These are phyloP conservation scores for Hydrochoerus hydrochaeris DNA, from an alignment of 2,113 vertebrate species.

Conservation along the genomic window DNA sequence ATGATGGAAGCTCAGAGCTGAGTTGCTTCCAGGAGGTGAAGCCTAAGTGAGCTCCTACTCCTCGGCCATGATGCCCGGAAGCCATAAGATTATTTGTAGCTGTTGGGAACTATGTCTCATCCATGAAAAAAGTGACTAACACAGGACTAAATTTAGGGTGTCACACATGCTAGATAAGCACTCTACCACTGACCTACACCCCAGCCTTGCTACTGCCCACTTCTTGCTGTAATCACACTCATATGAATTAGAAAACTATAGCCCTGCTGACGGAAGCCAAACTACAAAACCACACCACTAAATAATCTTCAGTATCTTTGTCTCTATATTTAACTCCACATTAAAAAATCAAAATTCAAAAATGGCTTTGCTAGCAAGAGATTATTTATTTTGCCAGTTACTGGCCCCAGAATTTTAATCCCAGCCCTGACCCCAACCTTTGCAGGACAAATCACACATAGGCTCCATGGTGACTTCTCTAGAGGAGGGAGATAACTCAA, in stretches of 20 bases:
- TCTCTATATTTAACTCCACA: neutral
- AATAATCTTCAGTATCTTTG: neutral
- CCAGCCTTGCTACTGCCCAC: neutral
- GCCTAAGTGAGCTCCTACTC: neutral
- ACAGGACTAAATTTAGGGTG: neutral
- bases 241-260: neutral
- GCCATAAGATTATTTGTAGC: neutral
- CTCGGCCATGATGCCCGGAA: neutral
- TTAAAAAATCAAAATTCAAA: slow-evolving; percentile 4
- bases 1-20: neutral
- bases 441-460: neutral
- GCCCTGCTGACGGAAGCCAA: slow-evolving; percentile 8
- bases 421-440: neutral
- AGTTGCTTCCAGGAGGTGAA: neutral
- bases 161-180: no score
- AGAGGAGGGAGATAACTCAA: neutral
- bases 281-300: neutral
- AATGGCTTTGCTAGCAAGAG: neutral
- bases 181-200: neutral
- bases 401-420: slow-evolving; percentile 13
- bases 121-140: neutral
- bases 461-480: neutral
- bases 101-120: neutral
- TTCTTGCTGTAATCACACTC: neutral
- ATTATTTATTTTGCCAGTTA: neutral